These are phyloP conservation scores for Protonemura montana DNA, from an alignment of 2,888 invertebrate species.

Conservation along the genomic window DNA sequence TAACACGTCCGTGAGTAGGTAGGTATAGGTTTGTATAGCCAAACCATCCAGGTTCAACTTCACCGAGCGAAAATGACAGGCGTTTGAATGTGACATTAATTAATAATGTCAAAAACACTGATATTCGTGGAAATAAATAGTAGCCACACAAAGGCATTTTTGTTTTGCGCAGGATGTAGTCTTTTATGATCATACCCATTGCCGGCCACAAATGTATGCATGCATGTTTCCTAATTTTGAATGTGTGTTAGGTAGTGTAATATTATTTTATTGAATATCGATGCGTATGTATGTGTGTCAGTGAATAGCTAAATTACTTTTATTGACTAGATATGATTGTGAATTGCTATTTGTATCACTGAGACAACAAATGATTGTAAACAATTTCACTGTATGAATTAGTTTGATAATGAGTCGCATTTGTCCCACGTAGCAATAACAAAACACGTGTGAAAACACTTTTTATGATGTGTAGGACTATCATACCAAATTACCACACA, in stretches of 20 bases:
- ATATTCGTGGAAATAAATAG: background rate
- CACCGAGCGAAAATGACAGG: background rate
- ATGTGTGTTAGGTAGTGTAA: background rate
- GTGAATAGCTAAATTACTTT: background rate
- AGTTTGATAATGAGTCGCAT: too few species aligned
- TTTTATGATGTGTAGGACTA: too few species aligned
- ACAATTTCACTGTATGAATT: too few species aligned
- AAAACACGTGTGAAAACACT: too few species aligned
- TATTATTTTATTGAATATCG: background rate
- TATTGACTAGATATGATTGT: background rate
- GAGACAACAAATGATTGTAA: background rate
- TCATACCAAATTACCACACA: too few species aligned
- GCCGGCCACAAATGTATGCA: background rate
- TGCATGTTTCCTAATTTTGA: background rate
- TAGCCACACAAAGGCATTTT: background rate
- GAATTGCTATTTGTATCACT: background rate
- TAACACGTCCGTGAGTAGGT: background rate
- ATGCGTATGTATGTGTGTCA: background rate
- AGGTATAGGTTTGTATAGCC: background rate
- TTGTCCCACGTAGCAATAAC: too few species aligned
- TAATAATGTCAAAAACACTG: conserved; percentile 23
- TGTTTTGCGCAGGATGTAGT: background rate
- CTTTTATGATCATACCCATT: background rate
- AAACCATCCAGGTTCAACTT: background rate
- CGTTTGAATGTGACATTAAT: background rate